phyloP scores from a whole-genome alignment of 1,140 invertebrate species.

The Drosophila kikkawai region DNA sequence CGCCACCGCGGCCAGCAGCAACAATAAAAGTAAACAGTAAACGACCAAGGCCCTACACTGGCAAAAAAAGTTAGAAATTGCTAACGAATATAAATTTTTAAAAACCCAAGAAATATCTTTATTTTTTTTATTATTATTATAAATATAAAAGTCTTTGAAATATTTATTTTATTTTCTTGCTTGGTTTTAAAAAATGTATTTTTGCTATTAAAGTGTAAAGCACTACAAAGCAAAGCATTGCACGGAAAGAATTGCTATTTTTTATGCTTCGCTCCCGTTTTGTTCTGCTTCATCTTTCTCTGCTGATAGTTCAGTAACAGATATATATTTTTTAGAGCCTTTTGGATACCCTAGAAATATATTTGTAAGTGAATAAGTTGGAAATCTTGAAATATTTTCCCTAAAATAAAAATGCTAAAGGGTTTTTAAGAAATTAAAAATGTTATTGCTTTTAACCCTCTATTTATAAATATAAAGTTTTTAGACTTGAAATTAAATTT shows the following conservation, averaged over 20 bases:
- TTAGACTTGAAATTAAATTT: no score
- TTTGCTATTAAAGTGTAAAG: not conserved
- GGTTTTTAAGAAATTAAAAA: not conserved
- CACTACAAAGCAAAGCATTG: constrained; percentile 60
- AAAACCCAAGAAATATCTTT: not conserved
- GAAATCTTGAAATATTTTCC: not conserved
- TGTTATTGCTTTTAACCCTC: no score
- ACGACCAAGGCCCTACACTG: constrained; percentile 35
- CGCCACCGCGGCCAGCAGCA: constrained; percentile 58
- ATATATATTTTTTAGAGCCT: not conserved
- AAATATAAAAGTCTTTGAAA: not conserved
- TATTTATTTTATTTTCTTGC: not conserved
- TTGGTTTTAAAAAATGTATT: not conserved
- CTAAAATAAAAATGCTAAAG: not conserved
- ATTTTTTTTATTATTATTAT: not conserved
- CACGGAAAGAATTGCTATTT: constrained; percentile 80
- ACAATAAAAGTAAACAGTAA: constrained; percentile 67
- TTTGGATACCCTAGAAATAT: constrained; percentile 19
- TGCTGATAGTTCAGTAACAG: constrained; percentile 34
- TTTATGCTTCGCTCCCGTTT: constrained; percentile 50
- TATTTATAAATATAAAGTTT: no score
- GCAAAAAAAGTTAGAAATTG: not conserved
- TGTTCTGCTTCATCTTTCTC: constrained; percentile 23
- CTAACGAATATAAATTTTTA: not conserved
- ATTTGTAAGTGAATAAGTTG: not conserved